These are phyloP conservation scores for Podarcis lilfordi DNA, from an alignment of 2,797 vertebrate species.

Conservation along the genomic window DNA sequence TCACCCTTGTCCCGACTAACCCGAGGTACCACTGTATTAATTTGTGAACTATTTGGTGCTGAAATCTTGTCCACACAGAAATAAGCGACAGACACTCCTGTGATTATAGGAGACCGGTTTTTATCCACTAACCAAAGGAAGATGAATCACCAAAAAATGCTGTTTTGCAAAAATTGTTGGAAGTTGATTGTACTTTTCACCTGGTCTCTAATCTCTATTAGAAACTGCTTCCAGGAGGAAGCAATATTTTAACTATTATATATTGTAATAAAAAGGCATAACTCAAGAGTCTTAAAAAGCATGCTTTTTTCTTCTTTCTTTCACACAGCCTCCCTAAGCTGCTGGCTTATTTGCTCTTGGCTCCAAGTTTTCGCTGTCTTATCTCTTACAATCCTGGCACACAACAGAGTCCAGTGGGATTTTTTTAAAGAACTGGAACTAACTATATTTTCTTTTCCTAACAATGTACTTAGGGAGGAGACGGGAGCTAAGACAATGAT, in stretches of 20 bases:
- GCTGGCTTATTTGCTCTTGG: constrained; percentile 69
- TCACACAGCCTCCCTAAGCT: constrained; percentile 48
- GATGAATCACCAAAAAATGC: neutral
- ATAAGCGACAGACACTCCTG: neutral
- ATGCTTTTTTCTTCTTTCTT: constrained; percentile 44
- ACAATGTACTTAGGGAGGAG: constrained; percentile 72
- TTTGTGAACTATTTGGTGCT: neutral
- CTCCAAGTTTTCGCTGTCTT: constrained; percentile 65
- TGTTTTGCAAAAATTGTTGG: constrained; percentile 28
- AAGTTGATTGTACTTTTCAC: constrained; percentile 66
- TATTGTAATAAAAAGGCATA: constrained; percentile 54
- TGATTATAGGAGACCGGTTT: neutral
- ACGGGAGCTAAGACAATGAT: constrained; percentile 74
- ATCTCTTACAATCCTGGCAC: constrained; percentile 74
- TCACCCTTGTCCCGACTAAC: too few relatives aligned
- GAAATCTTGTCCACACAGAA: neutral
- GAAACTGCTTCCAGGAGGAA: constrained; percentile 65
- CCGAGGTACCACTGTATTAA: neutral
- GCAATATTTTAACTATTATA: constrained; percentile 61
- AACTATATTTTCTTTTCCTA: constrained; percentile 44
- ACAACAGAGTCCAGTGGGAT: constrained; percentile 56
- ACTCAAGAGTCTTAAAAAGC: constrained; percentile 49
- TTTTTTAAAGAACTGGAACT: constrained; percentile 60
- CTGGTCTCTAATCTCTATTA: constrained; percentile 35
- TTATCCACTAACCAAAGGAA: neutral